A percentile compares a stretch with the other conserved stretches of the same genome.
Evolutionary conservation across 2,113 vertebrate genomes (phyloP).

Genomic region (Falcunculus frontatus): DNA sequence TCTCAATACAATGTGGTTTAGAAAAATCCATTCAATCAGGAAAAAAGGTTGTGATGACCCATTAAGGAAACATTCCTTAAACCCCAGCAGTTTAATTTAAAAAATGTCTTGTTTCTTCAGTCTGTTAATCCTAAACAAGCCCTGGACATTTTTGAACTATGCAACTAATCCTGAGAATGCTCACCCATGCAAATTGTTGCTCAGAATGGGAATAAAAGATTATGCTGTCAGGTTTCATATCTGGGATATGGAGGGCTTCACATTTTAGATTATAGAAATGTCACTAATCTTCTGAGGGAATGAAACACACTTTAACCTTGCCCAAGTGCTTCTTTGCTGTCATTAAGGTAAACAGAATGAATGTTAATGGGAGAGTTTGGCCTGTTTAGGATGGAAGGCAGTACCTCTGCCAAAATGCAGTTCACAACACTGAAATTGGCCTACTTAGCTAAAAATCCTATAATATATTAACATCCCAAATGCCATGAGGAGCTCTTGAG

Average conservation of each 20-base stretch:
- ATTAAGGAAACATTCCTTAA: conserved; percentile 4
- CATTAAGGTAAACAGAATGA: background rate
- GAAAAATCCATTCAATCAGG: conserved; percentile 14
- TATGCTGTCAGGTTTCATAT: conserved; percentile 2
- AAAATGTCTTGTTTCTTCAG: conserved; percentile 29
- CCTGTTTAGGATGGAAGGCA: background rate
- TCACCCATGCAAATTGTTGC: conserved; percentile 17
- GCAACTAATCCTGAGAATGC: conserved; percentile 3
- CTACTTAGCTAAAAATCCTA: background rate
- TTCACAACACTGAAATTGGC: background rate
- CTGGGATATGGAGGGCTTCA: background rate
- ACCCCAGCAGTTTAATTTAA: background rate
- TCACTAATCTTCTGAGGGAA: background rate
- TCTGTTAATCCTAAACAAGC: conserved; percentile 33
- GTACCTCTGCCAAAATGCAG: background rate
- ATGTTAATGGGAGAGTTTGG: background rate
- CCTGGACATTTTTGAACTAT: background rate
- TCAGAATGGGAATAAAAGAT: conserved; percentile 17
- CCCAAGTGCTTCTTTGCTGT: background rate
- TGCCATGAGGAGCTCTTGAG: background rate
- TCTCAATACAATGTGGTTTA: background rate
- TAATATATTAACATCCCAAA: background rate
- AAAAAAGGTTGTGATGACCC: background rate
- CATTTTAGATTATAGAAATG: background rate
- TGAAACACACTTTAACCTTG: background rate